Evolutionary conservation across 2,888 invertebrate species (phyloP).

Genomic region (Selenia dentaria): DNA sequence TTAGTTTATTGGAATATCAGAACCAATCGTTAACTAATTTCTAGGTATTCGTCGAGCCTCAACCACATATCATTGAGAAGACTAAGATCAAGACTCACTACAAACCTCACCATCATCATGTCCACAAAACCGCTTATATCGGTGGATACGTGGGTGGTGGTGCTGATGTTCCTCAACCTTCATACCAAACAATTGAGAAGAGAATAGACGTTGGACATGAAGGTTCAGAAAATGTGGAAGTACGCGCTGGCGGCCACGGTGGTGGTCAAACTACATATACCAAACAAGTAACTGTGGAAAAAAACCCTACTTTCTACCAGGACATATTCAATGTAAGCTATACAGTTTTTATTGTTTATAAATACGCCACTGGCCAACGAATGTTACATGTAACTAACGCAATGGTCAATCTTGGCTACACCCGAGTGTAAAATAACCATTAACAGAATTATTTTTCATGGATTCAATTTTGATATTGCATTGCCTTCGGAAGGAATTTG

Average conservation of each 20-base stretch:
- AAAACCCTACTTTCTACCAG: conserved; percentile 78
- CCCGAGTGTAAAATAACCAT: too few relatives aligned
- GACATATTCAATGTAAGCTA: conserved; percentile 86
- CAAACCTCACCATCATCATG: conserved; percentile 62
- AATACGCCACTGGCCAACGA: too few relatives aligned
- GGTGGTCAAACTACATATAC: conserved; percentile 50
- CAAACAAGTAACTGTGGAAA: conserved; percentile 56
- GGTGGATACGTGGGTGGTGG: conserved; percentile 61
- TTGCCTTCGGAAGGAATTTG: too few relatives aligned
- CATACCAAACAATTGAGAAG: conserved; percentile 55
- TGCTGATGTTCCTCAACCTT: conserved; percentile 38
- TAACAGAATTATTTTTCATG: too few relatives aligned
- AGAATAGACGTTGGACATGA: conserved; percentile 61
- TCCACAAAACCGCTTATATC: conserved; percentile 58
- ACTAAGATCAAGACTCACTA: conserved; percentile 54
- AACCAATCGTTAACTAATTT: too few relatives aligned
- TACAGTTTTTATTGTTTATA: background rate
- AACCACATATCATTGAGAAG: conserved; percentile 57
- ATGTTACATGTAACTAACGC: too few relatives aligned
- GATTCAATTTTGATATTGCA: too few relatives aligned
- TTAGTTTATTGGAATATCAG: too few relatives aligned
- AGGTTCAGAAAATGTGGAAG: conserved; percentile 35
- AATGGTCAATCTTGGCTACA: too few relatives aligned
- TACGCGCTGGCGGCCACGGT: conserved; percentile 19
- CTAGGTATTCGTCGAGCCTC: conserved; percentile 58